Evolutionary conservation across 2,113 vertebrate species (phyloP).

Genomic region (Pseudorectes ferrugineus): DNA sequence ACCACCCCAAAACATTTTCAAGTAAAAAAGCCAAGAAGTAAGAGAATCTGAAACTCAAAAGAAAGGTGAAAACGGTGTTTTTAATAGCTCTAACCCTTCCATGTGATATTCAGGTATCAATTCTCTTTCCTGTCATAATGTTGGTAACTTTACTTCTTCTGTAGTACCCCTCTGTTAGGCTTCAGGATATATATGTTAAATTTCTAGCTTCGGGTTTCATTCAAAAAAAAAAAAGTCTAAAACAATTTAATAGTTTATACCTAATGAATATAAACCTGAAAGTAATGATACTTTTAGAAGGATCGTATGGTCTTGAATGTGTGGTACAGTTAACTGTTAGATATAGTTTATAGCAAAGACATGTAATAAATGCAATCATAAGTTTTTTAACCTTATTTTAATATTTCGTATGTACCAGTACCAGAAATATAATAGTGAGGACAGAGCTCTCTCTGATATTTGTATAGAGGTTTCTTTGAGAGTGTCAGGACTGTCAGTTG

Average conservation of each 20-base stretch:
- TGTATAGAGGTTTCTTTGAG: not conserved
- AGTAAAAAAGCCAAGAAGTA: not conserved
- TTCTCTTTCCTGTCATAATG: not conserved
- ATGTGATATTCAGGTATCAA: not conserved
- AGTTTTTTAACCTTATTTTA: not conserved
- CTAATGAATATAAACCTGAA: not conserved
- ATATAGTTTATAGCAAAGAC: not conserved
- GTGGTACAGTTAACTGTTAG: not conserved
- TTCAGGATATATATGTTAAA: not conserved
- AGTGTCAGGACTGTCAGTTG: accelerated
- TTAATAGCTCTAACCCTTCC: not conserved
- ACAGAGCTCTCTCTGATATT: not conserved
- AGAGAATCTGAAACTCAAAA: not conserved
- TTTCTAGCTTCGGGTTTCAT: not conserved
- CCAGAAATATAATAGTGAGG: not conserved
- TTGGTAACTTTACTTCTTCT: not conserved
- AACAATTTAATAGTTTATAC: not conserved
- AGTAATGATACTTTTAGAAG: not conserved
- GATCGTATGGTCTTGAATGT: not conserved
- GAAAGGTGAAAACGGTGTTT: accelerated
- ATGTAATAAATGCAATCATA: not conserved
- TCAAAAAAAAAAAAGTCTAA: not conserved
- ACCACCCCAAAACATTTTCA: not conserved
- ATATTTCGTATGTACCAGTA: not conserved
- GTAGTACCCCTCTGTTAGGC: not conserved